Percentiles rank a stretch among this genome's conserved stretches.
These are phyloP conservation scores for Antechinus stuartii DNA, from an alignment of 2,113 vertebrate species.

Conservation along the genomic window DNA sequence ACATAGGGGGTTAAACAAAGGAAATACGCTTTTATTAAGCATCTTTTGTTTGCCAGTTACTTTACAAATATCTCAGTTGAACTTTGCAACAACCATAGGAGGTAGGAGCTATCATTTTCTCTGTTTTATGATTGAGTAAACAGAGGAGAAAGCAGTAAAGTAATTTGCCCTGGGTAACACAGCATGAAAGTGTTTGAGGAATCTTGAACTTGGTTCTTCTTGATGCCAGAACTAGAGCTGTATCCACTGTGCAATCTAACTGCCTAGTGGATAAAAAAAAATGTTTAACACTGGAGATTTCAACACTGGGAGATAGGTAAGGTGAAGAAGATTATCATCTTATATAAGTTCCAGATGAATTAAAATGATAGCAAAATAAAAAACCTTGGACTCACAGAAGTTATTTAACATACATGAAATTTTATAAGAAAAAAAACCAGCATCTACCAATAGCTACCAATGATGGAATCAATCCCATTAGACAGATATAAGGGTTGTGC, in stretches of 20 bases:
- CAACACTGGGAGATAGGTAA: background rate
- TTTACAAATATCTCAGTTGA: background rate
- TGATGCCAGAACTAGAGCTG: background rate
- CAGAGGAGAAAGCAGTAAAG: background rate
- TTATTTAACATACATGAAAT: background rate
- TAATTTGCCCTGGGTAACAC: background rate
- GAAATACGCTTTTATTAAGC: background rate
- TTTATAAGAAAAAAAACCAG: background rate
- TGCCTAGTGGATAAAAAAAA: background rate
- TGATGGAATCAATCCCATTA: background rate
- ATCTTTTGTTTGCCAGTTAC: background rate
- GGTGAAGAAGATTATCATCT: background rate
- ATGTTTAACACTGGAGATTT: background rate
- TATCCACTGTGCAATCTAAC: background rate
- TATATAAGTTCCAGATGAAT: background rate
- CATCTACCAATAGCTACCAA: background rate
- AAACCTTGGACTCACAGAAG: background rate
- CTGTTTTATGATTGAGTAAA: background rate
- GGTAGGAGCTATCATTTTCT: background rate
- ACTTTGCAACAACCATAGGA: background rate
- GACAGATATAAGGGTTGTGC: background rate
- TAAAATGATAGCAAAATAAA: background rate
- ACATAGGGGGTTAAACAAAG: background rate
- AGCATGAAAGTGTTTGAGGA: background rate
- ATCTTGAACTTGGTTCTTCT: background rate